Percentiles rank a stretch among this genome's conserved stretches.
Evolutionary conservation across 92 coral and sea anemone genomes (phyloP).

Genomic region (Diadumene lineata): DNA sequence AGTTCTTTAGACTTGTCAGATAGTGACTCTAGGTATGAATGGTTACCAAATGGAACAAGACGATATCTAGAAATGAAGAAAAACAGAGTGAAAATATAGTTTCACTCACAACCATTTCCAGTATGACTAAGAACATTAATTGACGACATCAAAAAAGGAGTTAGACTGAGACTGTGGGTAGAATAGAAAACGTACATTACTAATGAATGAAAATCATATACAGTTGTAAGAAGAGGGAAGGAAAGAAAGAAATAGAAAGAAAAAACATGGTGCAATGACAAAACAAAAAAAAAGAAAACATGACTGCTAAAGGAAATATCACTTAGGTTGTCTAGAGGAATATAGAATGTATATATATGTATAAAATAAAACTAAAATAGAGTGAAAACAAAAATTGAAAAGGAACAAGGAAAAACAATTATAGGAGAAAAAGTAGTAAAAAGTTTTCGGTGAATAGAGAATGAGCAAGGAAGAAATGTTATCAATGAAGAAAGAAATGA

Average conservation of each 20-base stretch:
- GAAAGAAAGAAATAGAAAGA: background rate
- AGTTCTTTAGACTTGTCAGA: slow-evolving; percentile 94
- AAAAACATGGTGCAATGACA: background rate
- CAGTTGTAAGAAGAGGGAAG: no score
- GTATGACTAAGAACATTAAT: background rate
- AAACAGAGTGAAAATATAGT: background rate
- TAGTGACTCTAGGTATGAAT: slow-evolving; percentile 89
- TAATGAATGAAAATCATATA: no score
- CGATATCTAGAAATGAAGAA: slow-evolving; percentile 74
- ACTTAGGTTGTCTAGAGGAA: no score
- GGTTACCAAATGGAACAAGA: slow-evolving; percentile 97
- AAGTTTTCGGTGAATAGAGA: background rate
- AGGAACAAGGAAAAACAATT: background rate
- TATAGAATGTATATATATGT: no score
- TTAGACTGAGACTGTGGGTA: background rate
- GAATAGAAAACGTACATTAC: no score
- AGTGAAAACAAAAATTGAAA: background rate
- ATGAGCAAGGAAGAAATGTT: background rate
- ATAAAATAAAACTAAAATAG: no score
- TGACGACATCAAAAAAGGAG: background rate
- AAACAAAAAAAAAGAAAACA: no score
- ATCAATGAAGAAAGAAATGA: no score
- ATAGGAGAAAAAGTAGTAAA: background rate
- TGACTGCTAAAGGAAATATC: no score
- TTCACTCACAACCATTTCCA: background rate